Evolutionary conservation across 2,113 vertebrate genomes (phyloP).

Genomic region (Piaya cayana): DNA sequence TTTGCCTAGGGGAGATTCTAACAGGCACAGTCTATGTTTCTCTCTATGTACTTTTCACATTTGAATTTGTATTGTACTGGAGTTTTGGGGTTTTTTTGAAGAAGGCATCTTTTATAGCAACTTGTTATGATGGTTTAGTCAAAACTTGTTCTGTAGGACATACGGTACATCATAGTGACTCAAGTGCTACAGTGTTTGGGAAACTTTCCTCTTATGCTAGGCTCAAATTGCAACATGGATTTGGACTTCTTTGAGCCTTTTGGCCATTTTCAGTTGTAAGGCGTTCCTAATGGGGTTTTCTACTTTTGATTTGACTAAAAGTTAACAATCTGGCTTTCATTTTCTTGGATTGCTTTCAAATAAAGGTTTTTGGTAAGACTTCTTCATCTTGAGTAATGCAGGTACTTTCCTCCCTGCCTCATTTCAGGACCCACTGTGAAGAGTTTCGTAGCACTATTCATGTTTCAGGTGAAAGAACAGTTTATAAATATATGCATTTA

Average conservation of each 20-base stretch:
- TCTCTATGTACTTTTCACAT: background rate
- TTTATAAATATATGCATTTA: background rate
- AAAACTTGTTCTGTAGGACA: background rate
- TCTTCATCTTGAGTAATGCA: background rate
- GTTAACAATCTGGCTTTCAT: background rate
- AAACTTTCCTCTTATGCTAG: fast-evolving
- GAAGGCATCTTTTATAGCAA: background rate
- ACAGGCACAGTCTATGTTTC: background rate
- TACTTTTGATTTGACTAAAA: background rate
- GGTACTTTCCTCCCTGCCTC: background rate
- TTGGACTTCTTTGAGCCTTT: background rate
- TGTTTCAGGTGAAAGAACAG: background rate
- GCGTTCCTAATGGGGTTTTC: background rate
- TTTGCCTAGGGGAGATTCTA: background rate
- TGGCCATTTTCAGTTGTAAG: background rate
- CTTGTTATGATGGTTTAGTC: background rate
- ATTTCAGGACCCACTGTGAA: background rate
- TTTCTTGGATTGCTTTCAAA: background rate
- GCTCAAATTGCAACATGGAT: background rate
- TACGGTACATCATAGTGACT: background rate
- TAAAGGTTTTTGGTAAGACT: background rate
- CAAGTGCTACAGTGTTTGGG: background rate
- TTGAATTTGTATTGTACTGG: background rate
- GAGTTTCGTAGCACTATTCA: background rate
- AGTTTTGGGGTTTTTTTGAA: background rate